phyloP scores from a whole-genome alignment of 2,888 invertebrate species.

The Archips crataeganus region DNA sequence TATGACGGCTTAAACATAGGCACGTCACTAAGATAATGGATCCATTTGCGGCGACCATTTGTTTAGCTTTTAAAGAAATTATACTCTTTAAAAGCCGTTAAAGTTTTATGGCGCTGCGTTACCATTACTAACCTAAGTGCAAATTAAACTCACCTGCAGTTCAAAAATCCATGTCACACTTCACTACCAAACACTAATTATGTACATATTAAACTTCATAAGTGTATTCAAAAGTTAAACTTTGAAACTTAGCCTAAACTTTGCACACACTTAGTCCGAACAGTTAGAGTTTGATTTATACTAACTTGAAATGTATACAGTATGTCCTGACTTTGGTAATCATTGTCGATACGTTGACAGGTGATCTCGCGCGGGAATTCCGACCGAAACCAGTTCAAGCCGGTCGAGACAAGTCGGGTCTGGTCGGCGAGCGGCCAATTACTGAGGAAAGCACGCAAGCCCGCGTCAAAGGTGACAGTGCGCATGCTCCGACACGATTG shows the following conservation, averaged over 20 bases:
- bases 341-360: slow-evolving; percentile 51
- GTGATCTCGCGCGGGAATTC: slow-evolving; percentile 52
- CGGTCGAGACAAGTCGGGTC: slow-evolving; percentile 51
- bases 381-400: slow-evolving; percentile 47
- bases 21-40: slow-evolving; percentile 11
- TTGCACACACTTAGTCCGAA: slow-evolving; percentile 29
- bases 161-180: slow-evolving; percentile 40
- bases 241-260: slow-evolving; percentile 49
- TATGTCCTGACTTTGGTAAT: slow-evolving; percentile 37
- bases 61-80: slow-evolving; percentile 26
- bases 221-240: slow-evolving; percentile 29
- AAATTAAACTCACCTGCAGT: slow-evolving; percentile 29
- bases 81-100: slow-evolving; percentile 5
- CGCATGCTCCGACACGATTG: slow-evolving; percentile 77
- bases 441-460: slow-evolving; percentile 72
- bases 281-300: slow-evolving; percentile 1
- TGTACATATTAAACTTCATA: slow-evolving; percentile 28
- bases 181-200: slow-evolving; percentile 32
- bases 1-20: slow-evolving; percentile 5
- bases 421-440: slow-evolving; percentile 75
- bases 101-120: neutral
- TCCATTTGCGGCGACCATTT: slow-evolving; percentile 8
- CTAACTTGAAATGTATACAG: slow-evolving; percentile 16
- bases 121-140: neutral
- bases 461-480: slow-evolving; percentile 60